Evolutionary conservation across 2,888 invertebrate genomes (phyloP).

Genomic region (Agonopterix subpropinquella): DNA sequence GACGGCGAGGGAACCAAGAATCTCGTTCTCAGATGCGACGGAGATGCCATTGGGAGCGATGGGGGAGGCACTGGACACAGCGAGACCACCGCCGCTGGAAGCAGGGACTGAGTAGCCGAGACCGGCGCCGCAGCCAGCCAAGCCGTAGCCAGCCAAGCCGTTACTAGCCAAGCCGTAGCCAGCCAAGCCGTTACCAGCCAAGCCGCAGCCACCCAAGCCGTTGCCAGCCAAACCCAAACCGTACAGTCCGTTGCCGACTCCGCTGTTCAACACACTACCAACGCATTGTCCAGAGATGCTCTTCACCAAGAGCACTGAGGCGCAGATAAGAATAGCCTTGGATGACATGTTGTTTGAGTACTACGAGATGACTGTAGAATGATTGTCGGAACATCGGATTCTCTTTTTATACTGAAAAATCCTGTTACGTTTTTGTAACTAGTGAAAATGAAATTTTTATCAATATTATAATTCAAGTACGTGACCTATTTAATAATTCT

Average conservation of each 20-base stretch:
- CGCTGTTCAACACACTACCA: conserved; percentile 3
- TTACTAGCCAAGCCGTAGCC: conserved; percentile 2
- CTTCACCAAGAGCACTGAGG: conserved; percentile 12
- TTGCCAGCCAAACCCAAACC: not conserved
- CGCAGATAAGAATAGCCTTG: conserved; percentile 9
- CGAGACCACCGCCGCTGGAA: conserved; percentile 17
- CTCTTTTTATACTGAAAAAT: not conserved
- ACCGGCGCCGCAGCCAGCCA: not conserved
- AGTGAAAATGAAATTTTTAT: too few species aligned
- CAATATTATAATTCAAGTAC: too few species aligned
- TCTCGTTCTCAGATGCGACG: conserved; percentile 28
- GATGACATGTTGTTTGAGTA: conserved; percentile 7
- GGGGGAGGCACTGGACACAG: conserved; percentile 20
- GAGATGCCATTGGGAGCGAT: conserved; percentile 22
- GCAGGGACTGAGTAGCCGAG: conserved; percentile 7
- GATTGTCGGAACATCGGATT: not conserved
- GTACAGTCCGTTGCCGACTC: not conserved
- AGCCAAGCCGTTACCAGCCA: too few species aligned
- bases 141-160: conserved; percentile 1
- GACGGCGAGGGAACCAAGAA: conserved; percentile 24
- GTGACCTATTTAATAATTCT: too few species aligned
- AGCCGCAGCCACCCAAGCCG: not conserved
- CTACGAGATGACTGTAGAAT: not conserved
- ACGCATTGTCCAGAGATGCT: conserved; percentile 18
- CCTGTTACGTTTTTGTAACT: not conserved